These are phyloP conservation scores for Boleophthalmus pectinirostris DNA, from an alignment of 2,113 vertebrate species.

Conservation along the genomic window DNA sequence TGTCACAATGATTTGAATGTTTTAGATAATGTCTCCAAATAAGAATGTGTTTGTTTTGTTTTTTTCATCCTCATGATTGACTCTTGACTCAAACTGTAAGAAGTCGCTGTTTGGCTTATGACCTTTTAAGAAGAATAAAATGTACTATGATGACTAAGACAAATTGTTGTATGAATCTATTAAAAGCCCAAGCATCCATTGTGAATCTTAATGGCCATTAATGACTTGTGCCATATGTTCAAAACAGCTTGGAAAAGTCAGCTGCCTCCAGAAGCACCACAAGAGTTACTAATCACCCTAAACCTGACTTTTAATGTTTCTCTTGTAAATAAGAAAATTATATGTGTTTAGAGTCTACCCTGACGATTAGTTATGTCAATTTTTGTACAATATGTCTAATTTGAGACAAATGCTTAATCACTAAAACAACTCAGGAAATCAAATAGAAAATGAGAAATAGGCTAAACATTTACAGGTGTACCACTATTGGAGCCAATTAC, in stretches of 20 bases:
- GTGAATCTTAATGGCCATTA: conserved; percentile 69
- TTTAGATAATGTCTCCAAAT: neutral
- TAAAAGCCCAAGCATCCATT: conserved; percentile 39
- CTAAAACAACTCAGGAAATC: too few species aligned
- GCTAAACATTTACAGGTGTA: neutral
- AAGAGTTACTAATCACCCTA: conserved; percentile 24
- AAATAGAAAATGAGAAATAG: neutral
- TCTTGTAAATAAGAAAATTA: neutral
- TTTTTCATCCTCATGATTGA: neutral
- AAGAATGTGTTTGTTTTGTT: too few species aligned
- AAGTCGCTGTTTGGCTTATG: conserved; percentile 22
- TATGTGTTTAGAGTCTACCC: neutral
- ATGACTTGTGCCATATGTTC: conserved; percentile 68
- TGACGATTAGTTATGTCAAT: neutral
- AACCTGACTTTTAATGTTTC: conserved; percentile 1
- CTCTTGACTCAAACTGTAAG: neutral
- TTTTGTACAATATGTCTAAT: too few species aligned
- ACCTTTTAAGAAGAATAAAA: conserved; percentile 16
- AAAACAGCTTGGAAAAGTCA: conserved; percentile 60
- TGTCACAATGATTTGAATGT: neutral
- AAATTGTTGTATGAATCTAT: conserved; percentile 57
- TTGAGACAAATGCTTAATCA: too few species aligned
- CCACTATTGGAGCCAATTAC: neutral
- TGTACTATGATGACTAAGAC: conserved; percentile 23
- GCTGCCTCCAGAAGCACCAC: conserved; percentile 41